Evolutionary conservation across 2,888 invertebrate species (phyloP).

Genomic region (Catocala nupta): DNA sequence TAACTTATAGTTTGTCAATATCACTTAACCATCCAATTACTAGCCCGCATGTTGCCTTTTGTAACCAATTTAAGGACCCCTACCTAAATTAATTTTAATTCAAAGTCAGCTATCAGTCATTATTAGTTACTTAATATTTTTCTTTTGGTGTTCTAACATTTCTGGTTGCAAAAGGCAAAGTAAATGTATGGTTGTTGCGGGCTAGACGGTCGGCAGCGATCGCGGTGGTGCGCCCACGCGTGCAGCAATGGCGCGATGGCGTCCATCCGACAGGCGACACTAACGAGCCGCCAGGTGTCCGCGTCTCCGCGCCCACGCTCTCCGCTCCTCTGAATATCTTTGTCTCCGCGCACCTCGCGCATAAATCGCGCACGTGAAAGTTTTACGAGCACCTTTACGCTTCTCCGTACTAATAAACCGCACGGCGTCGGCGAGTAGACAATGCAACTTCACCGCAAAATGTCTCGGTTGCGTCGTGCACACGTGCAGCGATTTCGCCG

Average conservation of each 20-base stretch:
- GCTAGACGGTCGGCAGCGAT: slow-evolving; percentile 16
- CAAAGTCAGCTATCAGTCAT: slow-evolving; percentile 27
- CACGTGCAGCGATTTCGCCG: slow-evolving; percentile 83
- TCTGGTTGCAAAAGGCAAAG: slow-evolving; percentile 17
- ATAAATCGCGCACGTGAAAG: slow-evolving; percentile 86
- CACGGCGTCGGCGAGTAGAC: slow-evolving; percentile 71
- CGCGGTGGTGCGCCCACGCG: slow-evolving; percentile 38
- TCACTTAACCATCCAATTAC: slow-evolving; percentile 77
- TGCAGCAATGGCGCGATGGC: slow-evolving; percentile 48
- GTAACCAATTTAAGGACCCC: slow-evolving; percentile 72
- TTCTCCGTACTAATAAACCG: slow-evolving; percentile 82
- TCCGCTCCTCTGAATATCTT: slow-evolving; percentile 80
- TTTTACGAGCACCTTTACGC: slow-evolving; percentile 84
- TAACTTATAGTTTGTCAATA: slow-evolving; percentile 65
- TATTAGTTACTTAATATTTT: slow-evolving; percentile 22
- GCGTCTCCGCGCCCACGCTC: slow-evolving; percentile 82
- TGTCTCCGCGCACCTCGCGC: slow-evolving; percentile 78
- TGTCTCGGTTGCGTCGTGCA: slow-evolving; percentile 74
- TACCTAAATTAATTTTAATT: slow-evolving; percentile 37
- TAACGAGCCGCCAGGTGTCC: slow-evolving; percentile 85
- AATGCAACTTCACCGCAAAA: slow-evolving; percentile 79
- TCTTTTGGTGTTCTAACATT: not conserved
- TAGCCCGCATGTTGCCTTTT: slow-evolving; percentile 75
- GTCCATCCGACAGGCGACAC: slow-evolving; percentile 73
- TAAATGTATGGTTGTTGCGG: slow-evolving; percentile 31